These are phyloP conservation scores for Odontothrips loti DNA, from an alignment of 2,888 invertebrate genomes.

Conservation along the genomic window DNA sequence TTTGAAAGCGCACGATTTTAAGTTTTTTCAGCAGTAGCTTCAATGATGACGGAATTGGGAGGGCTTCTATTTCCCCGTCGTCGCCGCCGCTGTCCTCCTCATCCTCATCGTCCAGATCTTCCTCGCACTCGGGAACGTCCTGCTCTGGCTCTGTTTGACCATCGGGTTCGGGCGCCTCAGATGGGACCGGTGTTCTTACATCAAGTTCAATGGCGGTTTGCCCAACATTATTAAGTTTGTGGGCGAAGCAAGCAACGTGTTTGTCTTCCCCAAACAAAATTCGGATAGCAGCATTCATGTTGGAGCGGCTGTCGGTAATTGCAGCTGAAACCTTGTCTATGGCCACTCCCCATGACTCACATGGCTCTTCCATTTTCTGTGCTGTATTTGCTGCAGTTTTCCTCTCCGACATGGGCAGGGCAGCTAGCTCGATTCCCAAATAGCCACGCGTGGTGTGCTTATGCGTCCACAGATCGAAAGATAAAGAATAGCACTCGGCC, in stretches of 20 bases:
- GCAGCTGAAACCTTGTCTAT: neutral
- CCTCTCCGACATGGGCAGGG: slow-evolving; percentile 17
- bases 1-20: neutral
- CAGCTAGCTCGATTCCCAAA: slow-evolving; percentile 28
- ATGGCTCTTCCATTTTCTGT: neutral
- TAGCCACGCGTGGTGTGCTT: slow-evolving; percentile 1
- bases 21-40: neutral
- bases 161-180: neutral
- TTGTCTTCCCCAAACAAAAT: neutral
- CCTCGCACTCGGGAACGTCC: slow-evolving; percentile 25
- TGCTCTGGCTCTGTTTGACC: neutral
- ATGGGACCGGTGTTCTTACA: neutral
- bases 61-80: neutral
- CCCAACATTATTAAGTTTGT: slow-evolving; percentile 10
- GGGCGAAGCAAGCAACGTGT: slow-evolving; percentile 10
- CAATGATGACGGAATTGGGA: neutral
- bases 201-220: slow-evolving; percentile 23
- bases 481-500: neutral
- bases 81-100: neutral
- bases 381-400: slow-evolving; percentile 25
- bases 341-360: neutral
- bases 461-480: neutral
- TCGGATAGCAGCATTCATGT: slow-evolving; percentile 22
- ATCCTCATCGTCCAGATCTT: neutral
- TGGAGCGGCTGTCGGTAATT: slow-evolving; percentile 24